phyloP scores from a whole-genome alignment of 37 sponge, comb jelly and placozoan genomes.

The Crambe crambe region DNA sequence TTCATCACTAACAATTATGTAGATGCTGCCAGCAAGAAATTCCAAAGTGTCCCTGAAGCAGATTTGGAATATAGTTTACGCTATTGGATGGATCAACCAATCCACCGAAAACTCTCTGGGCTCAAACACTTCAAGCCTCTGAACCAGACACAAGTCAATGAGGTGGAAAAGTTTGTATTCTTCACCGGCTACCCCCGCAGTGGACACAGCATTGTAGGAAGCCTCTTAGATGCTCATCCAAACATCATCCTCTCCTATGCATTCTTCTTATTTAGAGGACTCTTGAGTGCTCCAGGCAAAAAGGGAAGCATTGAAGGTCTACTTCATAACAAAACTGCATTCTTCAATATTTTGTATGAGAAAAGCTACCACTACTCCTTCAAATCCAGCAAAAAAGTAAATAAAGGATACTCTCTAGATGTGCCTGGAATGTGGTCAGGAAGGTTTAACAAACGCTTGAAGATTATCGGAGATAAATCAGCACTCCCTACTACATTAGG shows the following conservation, averaged over 20 bases:
- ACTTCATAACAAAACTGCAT: background rate
- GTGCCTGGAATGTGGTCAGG: conserved; percentile 27
- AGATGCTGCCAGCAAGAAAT: background rate
- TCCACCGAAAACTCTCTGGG: background rate
- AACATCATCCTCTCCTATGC: conserved; percentile 14
- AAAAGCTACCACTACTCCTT: background rate
- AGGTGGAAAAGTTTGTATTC: conserved; percentile 15
- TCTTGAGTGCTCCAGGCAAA: background rate
- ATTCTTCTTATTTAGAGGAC: background rate
- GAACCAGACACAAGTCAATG: background rate
- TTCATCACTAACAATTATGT: too few species aligned
- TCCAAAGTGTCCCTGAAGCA: background rate
- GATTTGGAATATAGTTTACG: background rate
- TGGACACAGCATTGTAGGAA: conserved; percentile 44
- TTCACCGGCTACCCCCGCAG: conserved; percentile 37
- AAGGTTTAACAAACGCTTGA: background rate
- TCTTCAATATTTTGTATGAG: conserved; percentile 12
- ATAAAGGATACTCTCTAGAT: conserved; percentile 25
- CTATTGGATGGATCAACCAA: background rate
- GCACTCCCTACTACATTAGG: background rate
- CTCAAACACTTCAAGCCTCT: conserved; percentile 7
- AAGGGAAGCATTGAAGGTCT: background rate
- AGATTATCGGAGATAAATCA: conserved; percentile 50
- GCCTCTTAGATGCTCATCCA: conserved; percentile 37
- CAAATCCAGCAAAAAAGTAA: background rate